These are phyloP conservation scores for Hippotragus niger DNA, from an alignment of 2,113 vertebrate genomes.

Conservation along the genomic window DNA sequence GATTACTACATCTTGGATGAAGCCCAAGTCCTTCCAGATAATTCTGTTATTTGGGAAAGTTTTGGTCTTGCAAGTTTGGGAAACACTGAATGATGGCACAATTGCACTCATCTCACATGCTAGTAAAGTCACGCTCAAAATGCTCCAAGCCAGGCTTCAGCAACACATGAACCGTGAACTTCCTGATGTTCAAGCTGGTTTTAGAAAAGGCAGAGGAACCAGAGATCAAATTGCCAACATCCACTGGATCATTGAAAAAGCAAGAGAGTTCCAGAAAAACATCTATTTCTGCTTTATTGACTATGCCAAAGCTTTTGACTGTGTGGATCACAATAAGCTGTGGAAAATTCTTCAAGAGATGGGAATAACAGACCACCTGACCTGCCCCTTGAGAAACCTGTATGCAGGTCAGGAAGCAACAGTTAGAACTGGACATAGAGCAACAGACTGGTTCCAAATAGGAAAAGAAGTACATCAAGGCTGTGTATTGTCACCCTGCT, in stretches of 20 bases:
- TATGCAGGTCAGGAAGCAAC: neutral
- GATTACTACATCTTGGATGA: neutral
- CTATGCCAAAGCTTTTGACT: neutral
- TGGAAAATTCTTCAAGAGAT: neutral
- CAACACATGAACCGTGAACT: neutral
- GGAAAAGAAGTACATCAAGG: neutral
- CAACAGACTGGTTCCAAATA: neutral
- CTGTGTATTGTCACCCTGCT: neutral
- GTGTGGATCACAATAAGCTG: neutral
- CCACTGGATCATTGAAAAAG: neutral
- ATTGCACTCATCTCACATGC: neutral
- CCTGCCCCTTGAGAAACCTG: neutral
- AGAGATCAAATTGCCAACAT: neutral
- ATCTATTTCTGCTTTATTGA: neutral
- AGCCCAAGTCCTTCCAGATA: neutral
- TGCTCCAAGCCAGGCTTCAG: neutral
- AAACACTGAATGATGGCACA: conserved; percentile 14
- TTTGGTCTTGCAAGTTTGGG: conserved; percentile 43
- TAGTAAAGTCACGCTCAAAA: neutral
- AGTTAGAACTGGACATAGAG: neutral
- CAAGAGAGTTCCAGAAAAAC: neutral
- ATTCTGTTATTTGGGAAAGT: conserved; percentile 33
- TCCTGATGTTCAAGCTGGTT: neutral
- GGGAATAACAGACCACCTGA: neutral
- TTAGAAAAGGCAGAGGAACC: neutral